Evolutionary conservation across 2,888 invertebrate genomes (phyloP).

Genomic region (Brachyopa scutellaris): DNA sequence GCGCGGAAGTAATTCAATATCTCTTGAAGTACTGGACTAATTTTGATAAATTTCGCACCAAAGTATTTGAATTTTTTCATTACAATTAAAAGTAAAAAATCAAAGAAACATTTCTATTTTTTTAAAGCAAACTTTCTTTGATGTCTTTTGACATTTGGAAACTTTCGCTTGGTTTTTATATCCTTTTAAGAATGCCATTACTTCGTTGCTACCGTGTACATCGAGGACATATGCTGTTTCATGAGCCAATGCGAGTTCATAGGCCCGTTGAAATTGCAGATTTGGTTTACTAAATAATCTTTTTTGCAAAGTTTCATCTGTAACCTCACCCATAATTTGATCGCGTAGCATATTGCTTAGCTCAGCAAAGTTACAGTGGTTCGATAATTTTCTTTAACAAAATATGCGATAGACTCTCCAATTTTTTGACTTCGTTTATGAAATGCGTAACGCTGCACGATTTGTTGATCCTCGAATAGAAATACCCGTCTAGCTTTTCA

Average conservation of each 20-base stretch:
- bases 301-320: conserved; percentile 11
- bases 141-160: too few species aligned
- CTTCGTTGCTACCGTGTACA: conserved; percentile 3
- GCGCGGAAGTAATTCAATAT: too few species aligned
- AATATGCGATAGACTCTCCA: too few species aligned
- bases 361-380: conserved; percentile 19
- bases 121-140: too few species aligned
- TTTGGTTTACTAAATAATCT: neutral
- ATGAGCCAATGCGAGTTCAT: conserved; percentile 10
- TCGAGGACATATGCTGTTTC: conserved; percentile 7
- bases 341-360: conserved; percentile 15
- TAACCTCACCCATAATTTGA: conserved; percentile 3
- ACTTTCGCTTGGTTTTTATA: too few species aligned
- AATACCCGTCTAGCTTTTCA: conserved; percentile 18
- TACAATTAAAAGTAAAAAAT: too few species aligned
- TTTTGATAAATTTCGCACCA: too few species aligned
- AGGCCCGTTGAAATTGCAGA: conserved; percentile 17
- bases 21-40: too few species aligned
- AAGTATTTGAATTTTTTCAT: too few species aligned
- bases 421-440: conserved; percentile 19
- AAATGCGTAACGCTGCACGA: neutral
- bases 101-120: too few species aligned
- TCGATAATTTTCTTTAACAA: conserved; percentile 1
- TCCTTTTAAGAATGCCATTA: too few species aligned
- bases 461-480: conserved; percentile 15